Evolutionary conservation across 2,888 invertebrate species (phyloP), one percentile per base, ranked within the genome.

Genomic region (Tenthredo mesomela): DNA sequence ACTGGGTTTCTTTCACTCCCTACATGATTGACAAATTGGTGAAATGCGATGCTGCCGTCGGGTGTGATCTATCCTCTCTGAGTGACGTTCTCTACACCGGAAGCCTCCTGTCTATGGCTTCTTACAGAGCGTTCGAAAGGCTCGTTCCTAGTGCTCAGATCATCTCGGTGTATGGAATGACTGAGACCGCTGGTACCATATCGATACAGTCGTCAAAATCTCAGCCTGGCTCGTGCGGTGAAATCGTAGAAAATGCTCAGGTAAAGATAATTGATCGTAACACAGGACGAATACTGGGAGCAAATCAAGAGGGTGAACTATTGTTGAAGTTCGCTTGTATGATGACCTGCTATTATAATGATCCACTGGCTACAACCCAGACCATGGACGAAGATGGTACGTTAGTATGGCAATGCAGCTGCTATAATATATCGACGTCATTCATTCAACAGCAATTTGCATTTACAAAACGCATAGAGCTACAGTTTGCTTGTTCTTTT

Each of bases 231-330:
- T 92, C 92, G 10, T 89, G 89, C 2, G 92, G 92, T 1, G 85
- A 84, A 5, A 67, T 89, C 0, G 0, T 6, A 0, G 37, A 84
- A 0, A 90, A 91, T 78, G 37, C 86, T 0, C 85, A 88, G 50
- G 7, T 91, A 4, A 92, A 92, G 85, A 85, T 91, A 4, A 85
- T 90, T 18, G 88, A 92, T 43, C 61, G 84, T 0, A n/a, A 43
- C 18, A 88, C 47, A 0, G 88, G 88, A 0, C 83, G 85, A 10
- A 29, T 83, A 7, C 78, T 92, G 7, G 91, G 89, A 0, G 88
- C 90, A 0, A 90, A 91, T 82, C 67, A 92, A 43, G 58, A 54
- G 0, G 92, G 85, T 77, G 89, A 89, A 73, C 70, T 87, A 12
- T 15, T 33, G 33, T 2, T 84, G 21, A 67, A 80, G 67, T 43